Conservation (phyloP, 2,888 invertebrate species). For the Pristionchus maxplancki region DNA sequence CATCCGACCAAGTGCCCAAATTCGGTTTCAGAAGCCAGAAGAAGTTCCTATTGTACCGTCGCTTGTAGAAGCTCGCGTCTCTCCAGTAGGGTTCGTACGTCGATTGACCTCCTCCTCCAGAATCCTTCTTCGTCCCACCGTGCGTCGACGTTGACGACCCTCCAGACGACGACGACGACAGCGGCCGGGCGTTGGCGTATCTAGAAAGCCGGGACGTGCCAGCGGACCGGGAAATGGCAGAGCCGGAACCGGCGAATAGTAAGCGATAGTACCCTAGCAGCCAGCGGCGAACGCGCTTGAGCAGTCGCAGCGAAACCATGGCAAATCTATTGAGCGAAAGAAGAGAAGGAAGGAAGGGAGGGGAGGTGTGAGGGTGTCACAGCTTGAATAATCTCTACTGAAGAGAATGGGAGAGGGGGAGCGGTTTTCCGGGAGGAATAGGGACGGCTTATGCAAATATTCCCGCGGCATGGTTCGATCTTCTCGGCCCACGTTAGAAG, state of each 20-base stretch:
- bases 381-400: not conserved
- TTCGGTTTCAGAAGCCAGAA: no score
- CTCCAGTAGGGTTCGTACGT: slow-evolving; percentile 75
- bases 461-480: slow-evolving; percentile 12
- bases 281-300: not conserved
- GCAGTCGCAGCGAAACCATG: not conserved
- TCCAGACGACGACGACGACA: slow-evolving; percentile 52
- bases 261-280: slow-evolving; percentile 27
- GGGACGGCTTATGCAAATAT: slow-evolving; percentile 1
- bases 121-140: not conserved
- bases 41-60: no score
- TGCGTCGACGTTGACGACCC: slow-evolving; percentile 46
- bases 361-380: slow-evolving; percentile 3
- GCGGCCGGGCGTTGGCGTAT: not conserved
- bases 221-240: not conserved
- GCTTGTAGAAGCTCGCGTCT: slow-evolving; percentile 72
- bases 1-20: no score
- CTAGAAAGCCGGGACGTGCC: no score
- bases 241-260: slow-evolving; percentile 23
- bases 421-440: not conserved
- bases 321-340: slow-evolving; percentile 4
- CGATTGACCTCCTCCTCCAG: not conserved
- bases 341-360: not conserved
- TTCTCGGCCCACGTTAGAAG: not conserved
- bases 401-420: not conserved